Percentiles rank a stretch among this genome's conserved stretches.
Evolutionary conservation across 2,888 invertebrate species (phyloP).

Genomic region (Tribolium freemani): DNA sequence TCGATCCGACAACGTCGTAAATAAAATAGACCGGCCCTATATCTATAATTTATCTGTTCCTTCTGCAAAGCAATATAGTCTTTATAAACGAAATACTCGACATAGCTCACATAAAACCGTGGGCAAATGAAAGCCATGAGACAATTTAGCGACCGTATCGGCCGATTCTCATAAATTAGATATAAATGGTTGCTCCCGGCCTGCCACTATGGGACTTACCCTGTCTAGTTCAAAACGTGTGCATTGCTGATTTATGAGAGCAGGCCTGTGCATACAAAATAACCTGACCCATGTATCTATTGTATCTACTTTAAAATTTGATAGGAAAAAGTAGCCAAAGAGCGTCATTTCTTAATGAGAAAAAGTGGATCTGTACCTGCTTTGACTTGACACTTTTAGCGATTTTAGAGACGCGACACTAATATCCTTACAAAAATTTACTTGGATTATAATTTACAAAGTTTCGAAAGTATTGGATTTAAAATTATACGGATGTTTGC

Average conservation of each 20-base stretch:
- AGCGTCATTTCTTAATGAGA: not conserved
- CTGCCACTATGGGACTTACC: constrained; percentile 30
- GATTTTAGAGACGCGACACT: no score
- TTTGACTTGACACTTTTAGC: no score
- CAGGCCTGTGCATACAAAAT: constrained; percentile 27
- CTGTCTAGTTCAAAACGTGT: constrained; percentile 27
- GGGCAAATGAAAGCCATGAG: constrained; percentile 41
- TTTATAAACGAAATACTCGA: constrained; percentile 39
- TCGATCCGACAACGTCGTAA: constrained; percentile 27
- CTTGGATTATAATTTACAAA: not conserved
- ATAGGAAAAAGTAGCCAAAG: not conserved
- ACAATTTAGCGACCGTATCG: constrained; percentile 45
- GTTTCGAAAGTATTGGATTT: not conserved
- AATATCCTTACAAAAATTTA: not conserved
- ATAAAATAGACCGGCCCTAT: constrained; percentile 22
- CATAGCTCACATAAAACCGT: constrained; percentile 36
- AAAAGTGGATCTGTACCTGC: no score
- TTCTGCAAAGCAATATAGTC: constrained; percentile 35
- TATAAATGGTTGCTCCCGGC: constrained; percentile 39
- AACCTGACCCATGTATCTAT: constrained; percentile 10
- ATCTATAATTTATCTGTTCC: constrained; percentile 35
- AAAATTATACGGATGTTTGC: not conserved
- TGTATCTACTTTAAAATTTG: not conserved
- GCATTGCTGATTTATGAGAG: constrained; percentile 23
- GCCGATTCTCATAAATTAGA: constrained; percentile 44